Conservation (phyloP, 2,888 invertebrate species). For the Drosophila lacicola region DNA sequence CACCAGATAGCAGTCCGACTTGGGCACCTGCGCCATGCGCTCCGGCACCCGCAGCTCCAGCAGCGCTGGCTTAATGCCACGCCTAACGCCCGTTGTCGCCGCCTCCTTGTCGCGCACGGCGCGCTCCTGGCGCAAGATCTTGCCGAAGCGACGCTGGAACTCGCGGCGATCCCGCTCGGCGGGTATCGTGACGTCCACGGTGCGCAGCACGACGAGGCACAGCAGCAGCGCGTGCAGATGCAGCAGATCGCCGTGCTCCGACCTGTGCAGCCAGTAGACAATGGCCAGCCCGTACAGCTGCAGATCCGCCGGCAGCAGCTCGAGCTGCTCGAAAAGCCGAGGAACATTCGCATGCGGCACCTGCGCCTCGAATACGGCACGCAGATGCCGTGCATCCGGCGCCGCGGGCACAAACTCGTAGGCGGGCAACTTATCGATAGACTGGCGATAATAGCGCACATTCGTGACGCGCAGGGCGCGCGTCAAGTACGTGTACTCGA, state of each 20-base stretch:
- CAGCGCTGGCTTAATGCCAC: conserved; percentile 61
- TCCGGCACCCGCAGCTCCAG: conserved; percentile 65
- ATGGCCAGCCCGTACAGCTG: conserved; percentile 82
- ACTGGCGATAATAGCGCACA: conserved; percentile 75
- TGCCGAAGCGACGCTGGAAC: conserved; percentile 81
- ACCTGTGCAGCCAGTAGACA: conserved; percentile 83
- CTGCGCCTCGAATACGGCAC: conserved; percentile 65
- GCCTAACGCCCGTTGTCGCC: conserved; percentile 63
- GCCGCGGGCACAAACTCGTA: conserved; percentile 65
- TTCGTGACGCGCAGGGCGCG: conserved; percentile 81
- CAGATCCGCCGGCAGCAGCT: conserved; percentile 75
- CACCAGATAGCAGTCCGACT: conserved; percentile 82
- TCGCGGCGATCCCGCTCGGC: conserved; percentile 79
- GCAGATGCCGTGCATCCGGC: conserved; percentile 74
- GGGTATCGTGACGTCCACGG: conserved; percentile 82
- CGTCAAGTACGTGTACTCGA: conserved; percentile 82
- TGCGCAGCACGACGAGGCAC: conserved; percentile 78
- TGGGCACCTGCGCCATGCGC: conserved; percentile 76
- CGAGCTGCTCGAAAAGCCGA: conserved; percentile 69
- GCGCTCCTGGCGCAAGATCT: conserved; percentile 76
- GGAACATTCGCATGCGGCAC: conserved; percentile 57
- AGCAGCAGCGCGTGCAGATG: conserved; percentile 82
- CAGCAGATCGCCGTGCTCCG: conserved; percentile 74
- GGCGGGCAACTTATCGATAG: conserved; percentile 54
- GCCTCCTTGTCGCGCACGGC: conserved; percentile 71